Percentiles rank a stretch among this genome's conserved stretches.
Conservation (phyloP, 2,888 invertebrate genomes). For the Andrena fulva region DNA sequence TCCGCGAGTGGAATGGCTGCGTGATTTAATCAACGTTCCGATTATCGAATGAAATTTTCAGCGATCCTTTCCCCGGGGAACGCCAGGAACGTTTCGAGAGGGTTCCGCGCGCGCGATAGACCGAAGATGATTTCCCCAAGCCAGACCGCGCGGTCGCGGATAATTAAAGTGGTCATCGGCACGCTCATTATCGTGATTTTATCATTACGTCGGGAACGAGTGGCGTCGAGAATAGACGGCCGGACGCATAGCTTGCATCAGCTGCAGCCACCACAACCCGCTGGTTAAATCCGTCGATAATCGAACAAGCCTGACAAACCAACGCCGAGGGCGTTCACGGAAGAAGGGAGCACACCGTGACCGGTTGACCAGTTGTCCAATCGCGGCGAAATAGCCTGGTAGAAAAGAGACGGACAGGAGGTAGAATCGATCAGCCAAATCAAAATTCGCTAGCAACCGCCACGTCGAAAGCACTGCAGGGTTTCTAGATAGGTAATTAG, state of each 20-base stretch:
- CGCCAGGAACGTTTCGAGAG: background rate
- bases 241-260: constrained; percentile 50
- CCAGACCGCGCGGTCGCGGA: background rate
- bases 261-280: constrained; percentile 35
- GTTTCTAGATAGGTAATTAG: background rate
- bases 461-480: background rate
- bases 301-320: constrained; percentile 73
- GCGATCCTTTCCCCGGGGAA: background rate
- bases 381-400: background rate
- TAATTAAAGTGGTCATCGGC: constrained; percentile 18
- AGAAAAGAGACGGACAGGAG: constrained; percentile 15
- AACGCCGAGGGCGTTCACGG: constrained; percentile 34
- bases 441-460: background rate
- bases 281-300: constrained; percentile 73
- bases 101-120: background rate
- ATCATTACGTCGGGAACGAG: constrained; percentile 22
- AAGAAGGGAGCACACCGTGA: constrained; percentile 25
- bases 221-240: constrained; percentile 28
- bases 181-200: constrained; percentile 37
- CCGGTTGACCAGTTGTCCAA: constrained; percentile 13
- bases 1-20: constrained; percentile 11
- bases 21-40: constrained; percentile 47
- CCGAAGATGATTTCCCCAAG: background rate
- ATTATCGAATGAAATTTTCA: constrained; percentile 37
- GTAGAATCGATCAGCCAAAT: background rate